Percentiles rank a stretch among this genome's conserved stretches.
Conservation (phyloP, 2,888 invertebrate species). For the Clanis bilineata region DNA sequence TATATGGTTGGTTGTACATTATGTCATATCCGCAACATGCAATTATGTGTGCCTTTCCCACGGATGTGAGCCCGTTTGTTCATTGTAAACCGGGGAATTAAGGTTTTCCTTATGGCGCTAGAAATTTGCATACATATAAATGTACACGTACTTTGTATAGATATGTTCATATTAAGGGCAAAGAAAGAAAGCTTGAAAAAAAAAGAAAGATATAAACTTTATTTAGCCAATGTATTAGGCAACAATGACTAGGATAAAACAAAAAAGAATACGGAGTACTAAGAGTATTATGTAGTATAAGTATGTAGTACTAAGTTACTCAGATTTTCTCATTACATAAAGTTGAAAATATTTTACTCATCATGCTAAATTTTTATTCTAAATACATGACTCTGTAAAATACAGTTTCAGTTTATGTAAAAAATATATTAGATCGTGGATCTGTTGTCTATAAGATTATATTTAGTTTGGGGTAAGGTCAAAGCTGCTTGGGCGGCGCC, state of each 20-base stretch:
- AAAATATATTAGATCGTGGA: neutral
- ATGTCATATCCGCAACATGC: constrained; percentile 68
- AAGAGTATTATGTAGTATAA: too few relatives aligned
- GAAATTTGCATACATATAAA: constrained; percentile 18
- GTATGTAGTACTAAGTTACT: too few relatives aligned
- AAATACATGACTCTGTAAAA: too few relatives aligned
- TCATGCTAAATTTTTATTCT: too few relatives aligned
- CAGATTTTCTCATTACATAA: too few relatives aligned
- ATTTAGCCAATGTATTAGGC: too few relatives aligned
- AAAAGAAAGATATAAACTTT: too few relatives aligned
- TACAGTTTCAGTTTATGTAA: too few relatives aligned
- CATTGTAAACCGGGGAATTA: constrained; percentile 23
- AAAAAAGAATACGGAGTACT: too few relatives aligned
- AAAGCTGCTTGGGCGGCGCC: constrained; percentile 28
- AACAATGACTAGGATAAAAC: too few relatives aligned
- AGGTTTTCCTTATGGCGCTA: constrained; percentile 14
- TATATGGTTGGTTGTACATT: constrained; percentile 30
- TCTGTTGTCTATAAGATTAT: neutral
- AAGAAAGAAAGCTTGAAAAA: neutral
- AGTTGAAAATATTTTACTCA: too few relatives aligned
- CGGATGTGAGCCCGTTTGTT: constrained; percentile 47
- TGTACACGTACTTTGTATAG: neutral
- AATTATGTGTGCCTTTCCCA: constrained; percentile 71
- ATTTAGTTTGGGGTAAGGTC: neutral
- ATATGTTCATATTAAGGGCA: neutral